Evolutionary conservation across 2,888 invertebrate genomes (phyloP), one percentile per base, ranked within the genome.

Genomic region (Tinea semifulvella): DNA sequence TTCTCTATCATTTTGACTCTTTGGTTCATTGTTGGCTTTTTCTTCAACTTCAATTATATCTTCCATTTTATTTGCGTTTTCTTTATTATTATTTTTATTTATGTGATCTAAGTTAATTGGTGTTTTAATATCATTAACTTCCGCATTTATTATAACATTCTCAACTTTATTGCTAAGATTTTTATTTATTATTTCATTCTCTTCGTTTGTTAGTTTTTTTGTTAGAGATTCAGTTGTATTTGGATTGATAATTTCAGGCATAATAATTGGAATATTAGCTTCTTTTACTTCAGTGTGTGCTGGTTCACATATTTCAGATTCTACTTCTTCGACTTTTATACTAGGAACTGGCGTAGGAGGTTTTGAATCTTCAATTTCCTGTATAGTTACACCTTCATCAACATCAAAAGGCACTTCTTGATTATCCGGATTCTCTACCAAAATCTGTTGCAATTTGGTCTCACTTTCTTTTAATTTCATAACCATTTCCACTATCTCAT

Each of bases 391-490:
- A 17, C 11, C 35, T 19, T 14, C 35, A 14, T 44, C 36, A 31
- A 6, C 13, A 14, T 16, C 10, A 2, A 56, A 61, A 20, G 69
- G 68, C 8, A 69, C 67, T 54, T 75, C 77, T 31, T 66, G 52
- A 56, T 71, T 72, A 46, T 76, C 76, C 39, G 72, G 65, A 49
- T 55, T 65, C 28, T 71, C 69, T 39, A 53, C 53, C 43, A 88
- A 68, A 48, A 88, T 80, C 56, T 69, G 76, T 56, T 84, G 77
- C 52, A 89, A 72, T 66, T 88, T 89, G 46, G 63, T 77, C 71
- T 89, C 89, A 61, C 89, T 89, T 63, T 89, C 89, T 67, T 84
- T 84, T 52, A 89, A 76, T 68, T 88, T 85, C 65, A 83, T 85
- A 55, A 88, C 82, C 85, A 88, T 88, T 67, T 80, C 82, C 56